Conservation (phyloP, 2,113 vertebrate genomes). For the Patagioenas fasciata region DNA sequence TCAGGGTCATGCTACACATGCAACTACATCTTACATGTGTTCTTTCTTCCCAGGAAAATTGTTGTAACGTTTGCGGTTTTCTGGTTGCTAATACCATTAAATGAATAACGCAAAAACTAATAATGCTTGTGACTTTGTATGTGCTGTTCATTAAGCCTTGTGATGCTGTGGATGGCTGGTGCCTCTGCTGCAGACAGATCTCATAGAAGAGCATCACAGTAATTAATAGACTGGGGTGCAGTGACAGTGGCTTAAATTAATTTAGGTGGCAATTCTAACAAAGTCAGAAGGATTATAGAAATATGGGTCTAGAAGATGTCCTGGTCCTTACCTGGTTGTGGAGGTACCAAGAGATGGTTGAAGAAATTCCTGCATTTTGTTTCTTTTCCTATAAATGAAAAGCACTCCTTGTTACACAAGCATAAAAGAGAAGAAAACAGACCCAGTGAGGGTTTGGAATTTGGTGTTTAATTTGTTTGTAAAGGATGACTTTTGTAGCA, state of each 20-base stretch:
- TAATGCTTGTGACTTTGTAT: background rate
- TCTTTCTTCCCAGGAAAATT: background rate
- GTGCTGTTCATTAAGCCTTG: background rate
- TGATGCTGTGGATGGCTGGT: background rate
- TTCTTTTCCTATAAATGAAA: background rate
- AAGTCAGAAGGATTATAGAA: background rate
- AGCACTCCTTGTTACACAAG: background rate
- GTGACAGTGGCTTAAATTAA: background rate
- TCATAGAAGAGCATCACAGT: background rate
- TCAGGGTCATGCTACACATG: slow-evolving; percentile 45
- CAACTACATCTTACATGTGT: slow-evolving; percentile 7
- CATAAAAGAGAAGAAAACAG: background rate
- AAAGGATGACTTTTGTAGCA: background rate
- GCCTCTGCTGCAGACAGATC: background rate
- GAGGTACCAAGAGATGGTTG: background rate
- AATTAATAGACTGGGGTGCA: background rate
- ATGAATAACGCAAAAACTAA: background rate
- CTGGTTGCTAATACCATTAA: background rate
- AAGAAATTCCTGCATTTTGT: background rate
- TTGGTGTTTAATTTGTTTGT: background rate
- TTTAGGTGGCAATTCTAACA: background rate
- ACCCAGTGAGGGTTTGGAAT: background rate
- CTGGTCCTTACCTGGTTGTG: background rate
- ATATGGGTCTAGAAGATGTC: background rate
- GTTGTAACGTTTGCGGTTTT: background rate